Evolutionary conservation across 2,797 vertebrate genomes (phyloP).

Genomic region (Melanotaenia pygmaea): DNA sequence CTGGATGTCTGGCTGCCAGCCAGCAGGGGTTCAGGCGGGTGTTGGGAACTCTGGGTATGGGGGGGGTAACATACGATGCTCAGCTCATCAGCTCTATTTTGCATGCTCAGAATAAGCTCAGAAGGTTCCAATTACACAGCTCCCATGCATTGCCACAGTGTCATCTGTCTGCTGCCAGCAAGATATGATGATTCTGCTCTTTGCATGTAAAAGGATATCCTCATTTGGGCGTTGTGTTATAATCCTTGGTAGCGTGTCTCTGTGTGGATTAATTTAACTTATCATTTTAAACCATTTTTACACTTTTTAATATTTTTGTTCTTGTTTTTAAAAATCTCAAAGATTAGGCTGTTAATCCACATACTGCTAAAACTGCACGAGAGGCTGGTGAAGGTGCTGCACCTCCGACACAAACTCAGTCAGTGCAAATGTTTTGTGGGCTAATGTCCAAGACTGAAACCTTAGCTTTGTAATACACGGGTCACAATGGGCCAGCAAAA

Average conservation of each 20-base stretch:
- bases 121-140: slow-evolving; percentile 80
- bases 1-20: slow-evolving; percentile 48
- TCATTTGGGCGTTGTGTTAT: slow-evolving; percentile 69
- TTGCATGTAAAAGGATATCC: slow-evolving; percentile 79
- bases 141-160: slow-evolving; percentile 80
- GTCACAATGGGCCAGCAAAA: slow-evolving; percentile 31
- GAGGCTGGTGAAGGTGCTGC: slow-evolving; percentile 16
- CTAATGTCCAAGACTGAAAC: slow-evolving; percentile 42
- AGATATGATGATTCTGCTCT: slow-evolving; percentile 83
- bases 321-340: neutral
- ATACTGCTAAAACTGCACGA: slow-evolving; percentile 4
- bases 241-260: slow-evolving; percentile 61
- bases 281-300: slow-evolving; percentile 38
- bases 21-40: slow-evolving; percentile 51
- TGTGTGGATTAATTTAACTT: slow-evolving; percentile 27
- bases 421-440: slow-evolving; percentile 23
- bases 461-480: slow-evolving; percentile 24
- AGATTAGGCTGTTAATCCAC: neutral
- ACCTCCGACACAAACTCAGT: slow-evolving; percentile 37
- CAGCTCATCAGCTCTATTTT: slow-evolving; percentile 78
- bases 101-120: slow-evolving; percentile 83
- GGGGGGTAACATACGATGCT: slow-evolving; percentile 73
- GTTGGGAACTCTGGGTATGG: slow-evolving; percentile 61
- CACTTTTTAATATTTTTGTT: slow-evolving; percentile 6
- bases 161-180: slow-evolving; percentile 78